Conservation (phyloP, 2,797 vertebrate species). For the Thalassophryne amazonica region DNA sequence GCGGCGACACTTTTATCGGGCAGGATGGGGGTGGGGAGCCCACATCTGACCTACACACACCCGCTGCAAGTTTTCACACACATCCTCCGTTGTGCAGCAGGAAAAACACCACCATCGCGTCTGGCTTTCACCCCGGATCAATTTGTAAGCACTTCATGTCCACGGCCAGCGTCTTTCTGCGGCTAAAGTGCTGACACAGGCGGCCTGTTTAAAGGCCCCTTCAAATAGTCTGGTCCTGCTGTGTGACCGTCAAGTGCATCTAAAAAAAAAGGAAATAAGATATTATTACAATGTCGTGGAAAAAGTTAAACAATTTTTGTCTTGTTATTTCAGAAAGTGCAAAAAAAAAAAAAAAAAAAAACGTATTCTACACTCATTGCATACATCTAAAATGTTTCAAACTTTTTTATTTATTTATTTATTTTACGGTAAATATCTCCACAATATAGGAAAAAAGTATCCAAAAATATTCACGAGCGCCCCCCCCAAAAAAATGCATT, state of each 20-base stretch:
- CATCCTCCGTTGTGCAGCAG: constrained; percentile 55
- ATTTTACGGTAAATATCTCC: too few species aligned
- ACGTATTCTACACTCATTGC: too few species aligned
- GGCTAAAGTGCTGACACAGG: constrained; percentile 33
- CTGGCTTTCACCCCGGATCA: not conserved
- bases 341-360: too few species aligned
- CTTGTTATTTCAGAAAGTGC: too few species aligned
- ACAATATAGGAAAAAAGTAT: too few species aligned
- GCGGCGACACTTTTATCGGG: constrained; percentile 68
- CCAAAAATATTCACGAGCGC: too few species aligned
- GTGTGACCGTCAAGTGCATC: constrained; percentile 42
- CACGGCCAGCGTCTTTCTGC: constrained; percentile 8
- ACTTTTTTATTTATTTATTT: too few species aligned
- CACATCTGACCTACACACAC: too few species aligned
- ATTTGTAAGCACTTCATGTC: constrained; percentile 12
- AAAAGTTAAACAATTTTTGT: too few species aligned
- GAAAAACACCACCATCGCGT: constrained; percentile 8
- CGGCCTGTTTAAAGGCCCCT: constrained; percentile 62
- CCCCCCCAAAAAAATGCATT: too few species aligned
- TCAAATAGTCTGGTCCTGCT: constrained; percentile 51
- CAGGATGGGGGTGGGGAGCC: constrained; percentile 68
- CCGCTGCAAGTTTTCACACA: constrained; percentile 79
- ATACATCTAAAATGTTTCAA: too few species aligned
- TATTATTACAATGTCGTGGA: too few species aligned
- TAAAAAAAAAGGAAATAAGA: not conserved